These are phyloP conservation scores for Ifrita kowaldi DNA, from an alignment of 2,113 vertebrate species.

Conservation along the genomic window DNA sequence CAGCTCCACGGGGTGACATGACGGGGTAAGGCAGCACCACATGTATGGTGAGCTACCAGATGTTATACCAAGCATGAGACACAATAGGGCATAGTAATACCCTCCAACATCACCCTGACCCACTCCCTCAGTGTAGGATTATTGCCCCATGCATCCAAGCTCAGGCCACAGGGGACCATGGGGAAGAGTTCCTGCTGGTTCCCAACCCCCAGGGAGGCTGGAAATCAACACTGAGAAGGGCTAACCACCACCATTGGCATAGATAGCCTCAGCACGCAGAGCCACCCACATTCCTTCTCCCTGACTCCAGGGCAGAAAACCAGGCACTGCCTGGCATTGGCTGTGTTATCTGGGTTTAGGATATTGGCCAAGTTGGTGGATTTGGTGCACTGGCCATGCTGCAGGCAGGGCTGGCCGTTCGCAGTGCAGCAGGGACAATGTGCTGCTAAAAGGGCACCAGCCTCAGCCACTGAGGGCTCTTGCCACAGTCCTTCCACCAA, in stretches of 20 bases:
- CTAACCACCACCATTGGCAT: neutral
- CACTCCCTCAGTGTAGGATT: neutral
- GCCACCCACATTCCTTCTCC: neutral
- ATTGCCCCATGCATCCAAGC: fast-evolving
- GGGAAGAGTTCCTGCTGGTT: neutral
- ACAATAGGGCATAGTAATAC: neutral
- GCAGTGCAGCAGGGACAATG: neutral
- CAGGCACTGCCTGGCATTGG: neutral
- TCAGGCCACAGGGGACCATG: fast-evolving
- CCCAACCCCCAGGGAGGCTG: neutral
- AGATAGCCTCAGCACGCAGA: neutral
- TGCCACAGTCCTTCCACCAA: neutral
- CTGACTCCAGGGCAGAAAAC: neutral
- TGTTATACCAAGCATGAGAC: neutral
- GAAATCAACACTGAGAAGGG: neutral
- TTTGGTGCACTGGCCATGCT: neutral
- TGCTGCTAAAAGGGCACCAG: neutral
- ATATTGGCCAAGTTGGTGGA: neutral
- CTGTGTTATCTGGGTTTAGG: neutral
- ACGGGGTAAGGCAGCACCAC: neutral
- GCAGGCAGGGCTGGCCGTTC: neutral
- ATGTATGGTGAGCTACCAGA: neutral
- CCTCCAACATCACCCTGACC: neutral
- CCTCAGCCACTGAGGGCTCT: neutral
- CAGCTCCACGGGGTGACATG: neutral